Percentiles rank a stretch among this genome's conserved stretches.
phyloP scores from a whole-genome alignment of 2,888 invertebrate genomes.

The Coelopa pilipes region DNA sequence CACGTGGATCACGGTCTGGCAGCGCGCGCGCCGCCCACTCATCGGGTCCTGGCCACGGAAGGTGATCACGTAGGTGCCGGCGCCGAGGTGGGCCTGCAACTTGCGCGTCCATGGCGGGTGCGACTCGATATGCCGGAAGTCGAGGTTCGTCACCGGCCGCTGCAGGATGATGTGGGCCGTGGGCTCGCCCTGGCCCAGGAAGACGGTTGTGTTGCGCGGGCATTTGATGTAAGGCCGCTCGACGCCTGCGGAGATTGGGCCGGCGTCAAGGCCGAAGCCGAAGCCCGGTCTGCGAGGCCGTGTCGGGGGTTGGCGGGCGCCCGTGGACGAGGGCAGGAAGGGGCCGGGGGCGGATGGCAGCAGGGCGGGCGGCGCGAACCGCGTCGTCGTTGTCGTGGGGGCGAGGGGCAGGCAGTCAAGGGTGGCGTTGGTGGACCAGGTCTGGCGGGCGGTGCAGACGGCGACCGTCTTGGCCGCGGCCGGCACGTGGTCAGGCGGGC shows the following conservation, averaged over 20 bases:
- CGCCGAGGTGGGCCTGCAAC: slow-evolving; percentile 71
- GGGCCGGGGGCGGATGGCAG: slow-evolving; percentile 26
- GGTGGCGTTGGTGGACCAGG: slow-evolving; percentile 61
- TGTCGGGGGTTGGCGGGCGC: not conserved
- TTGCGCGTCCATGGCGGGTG: slow-evolving; percentile 74
- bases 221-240: slow-evolving; percentile 73
- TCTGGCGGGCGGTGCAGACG: slow-evolving; percentile 59
- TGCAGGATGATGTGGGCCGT: slow-evolving; percentile 67
- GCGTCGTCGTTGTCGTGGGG: not conserved
- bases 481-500: slow-evolving; percentile 68
- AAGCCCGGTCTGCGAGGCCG: not conserved
- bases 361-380: slow-evolving; percentile 26
- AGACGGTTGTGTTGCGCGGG: slow-evolving; percentile 72
- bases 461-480: slow-evolving; percentile 53
- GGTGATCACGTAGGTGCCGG: slow-evolving; percentile 71
- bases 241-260: slow-evolving; percentile 19
- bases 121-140: slow-evolving; percentile 73
- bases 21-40: slow-evolving; percentile 70
- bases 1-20: slow-evolving; percentile 72
- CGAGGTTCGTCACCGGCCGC: slow-evolving; percentile 72
- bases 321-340: slow-evolving; percentile 12
- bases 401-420: slow-evolving; percentile 54
- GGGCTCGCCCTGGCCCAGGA: slow-evolving; percentile 67
- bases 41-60: slow-evolving; percentile 72
- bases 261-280: slow-evolving; percentile 31